Percentiles rank a stretch among this genome's conserved stretches.
These are phyloP conservation scores for Desoria tigrina DNA, from an alignment of 2,888 invertebrate species.

Conservation along the genomic window DNA sequence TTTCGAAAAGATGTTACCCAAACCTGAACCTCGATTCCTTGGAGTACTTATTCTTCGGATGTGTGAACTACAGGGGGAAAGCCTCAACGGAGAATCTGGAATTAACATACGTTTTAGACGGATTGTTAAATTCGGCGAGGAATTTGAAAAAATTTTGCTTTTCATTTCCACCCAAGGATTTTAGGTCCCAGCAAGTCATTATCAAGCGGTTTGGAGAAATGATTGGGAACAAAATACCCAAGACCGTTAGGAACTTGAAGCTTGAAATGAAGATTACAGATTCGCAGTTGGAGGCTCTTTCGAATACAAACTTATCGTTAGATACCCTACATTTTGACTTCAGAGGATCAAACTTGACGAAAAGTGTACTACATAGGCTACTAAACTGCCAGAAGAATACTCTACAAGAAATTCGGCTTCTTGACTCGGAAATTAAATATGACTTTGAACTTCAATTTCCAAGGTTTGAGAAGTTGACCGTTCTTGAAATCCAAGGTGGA, in stretches of 20 bases:
- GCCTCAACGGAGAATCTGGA: conserved; percentile 19
- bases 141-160: conserved; percentile 19
- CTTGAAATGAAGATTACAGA: conserved; percentile 30
- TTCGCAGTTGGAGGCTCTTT: conserved; percentile 5
- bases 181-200: conserved; percentile 21
- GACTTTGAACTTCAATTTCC: conserved; percentile 28
- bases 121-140: conserved; percentile 11
- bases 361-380: conserved; percentile 8
- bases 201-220: conserved; percentile 28
- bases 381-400: conserved; percentile 18
- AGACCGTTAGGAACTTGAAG: conserved; percentile 21
- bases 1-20: conserved; percentile 17
- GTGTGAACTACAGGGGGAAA: conserved; percentile 19
- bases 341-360: conserved; percentile 13
- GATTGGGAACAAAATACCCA: conserved; percentile 22
- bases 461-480: conserved; percentile 16
- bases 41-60: conserved; percentile 19
- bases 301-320: conserved; percentile 13
- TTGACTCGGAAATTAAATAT: conserved; percentile 17
- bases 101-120: conserved; percentile 16
- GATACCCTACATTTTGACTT: conserved; percentile 30
- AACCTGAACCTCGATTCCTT: conserved; percentile 16
- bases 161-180: conserved; percentile 20
- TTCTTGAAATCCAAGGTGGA: conserved; percentile 32
- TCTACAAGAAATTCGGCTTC: conserved; percentile 17